A percentile compares a stretch with the other conserved stretches of the same genome.
These are phyloP conservation scores for Cossypha polioptera DNA, from an alignment of 2,797 vertebrate species.

Conservation along the genomic window DNA sequence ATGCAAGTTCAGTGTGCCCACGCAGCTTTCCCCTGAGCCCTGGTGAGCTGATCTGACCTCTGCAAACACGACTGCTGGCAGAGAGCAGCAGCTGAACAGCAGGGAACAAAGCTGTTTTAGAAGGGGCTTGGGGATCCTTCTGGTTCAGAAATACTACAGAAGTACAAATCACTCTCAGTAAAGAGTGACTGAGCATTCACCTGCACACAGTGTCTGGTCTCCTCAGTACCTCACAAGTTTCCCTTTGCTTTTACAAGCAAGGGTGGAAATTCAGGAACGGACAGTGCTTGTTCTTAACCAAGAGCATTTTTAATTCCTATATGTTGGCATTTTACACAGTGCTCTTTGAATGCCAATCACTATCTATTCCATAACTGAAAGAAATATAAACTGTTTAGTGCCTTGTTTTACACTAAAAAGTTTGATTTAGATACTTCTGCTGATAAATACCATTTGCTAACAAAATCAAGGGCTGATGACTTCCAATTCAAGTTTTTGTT, in stretches of 20 bases:
- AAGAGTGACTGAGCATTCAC: not conserved
- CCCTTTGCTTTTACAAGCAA: not conserved
- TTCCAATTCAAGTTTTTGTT: not conserved
- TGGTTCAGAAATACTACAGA: not conserved
- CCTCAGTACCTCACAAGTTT: not conserved
- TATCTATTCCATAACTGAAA: not conserved
- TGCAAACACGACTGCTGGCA: not conserved
- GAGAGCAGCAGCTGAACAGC: not conserved
- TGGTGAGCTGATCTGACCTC: not conserved
- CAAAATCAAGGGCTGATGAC: not conserved
- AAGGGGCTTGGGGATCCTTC: not conserved
- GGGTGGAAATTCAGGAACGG: not conserved
- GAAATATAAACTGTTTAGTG: not conserved
- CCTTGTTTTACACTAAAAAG: not conserved
- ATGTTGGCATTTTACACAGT: not conserved
- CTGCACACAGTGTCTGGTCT: not conserved
- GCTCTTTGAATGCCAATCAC: not conserved
- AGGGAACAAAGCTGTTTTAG: not conserved
- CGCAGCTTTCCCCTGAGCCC: not conserved
- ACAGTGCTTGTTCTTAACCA: not conserved
- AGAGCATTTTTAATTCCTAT: not conserved
- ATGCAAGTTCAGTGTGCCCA: not conserved
- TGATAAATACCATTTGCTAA: not conserved
- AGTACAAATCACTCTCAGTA: not conserved
- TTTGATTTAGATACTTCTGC: not conserved